Percentiles rank a stretch among this genome's conserved stretches.
Evolutionary conservation across 92 coral and sea anemone genomes (phyloP).

Genomic region (Porites cylindrica): DNA sequence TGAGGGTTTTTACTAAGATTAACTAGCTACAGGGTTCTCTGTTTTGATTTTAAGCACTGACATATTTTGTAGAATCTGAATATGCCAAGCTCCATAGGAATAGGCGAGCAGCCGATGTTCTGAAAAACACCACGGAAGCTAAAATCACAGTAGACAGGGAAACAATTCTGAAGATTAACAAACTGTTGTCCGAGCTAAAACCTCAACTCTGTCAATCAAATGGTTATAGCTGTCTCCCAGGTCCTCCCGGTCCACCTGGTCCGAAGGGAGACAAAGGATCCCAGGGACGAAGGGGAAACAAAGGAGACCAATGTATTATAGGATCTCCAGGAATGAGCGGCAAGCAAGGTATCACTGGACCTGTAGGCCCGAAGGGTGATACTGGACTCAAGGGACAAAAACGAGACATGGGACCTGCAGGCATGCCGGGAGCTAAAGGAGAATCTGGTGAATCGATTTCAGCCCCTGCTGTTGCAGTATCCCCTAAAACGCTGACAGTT

Average conservation of each 20-base stretch:
- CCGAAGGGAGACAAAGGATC: neutral
- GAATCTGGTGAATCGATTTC: conserved; percentile 30
- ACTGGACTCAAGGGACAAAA: neutral
- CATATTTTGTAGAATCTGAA: too few species aligned
- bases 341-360: too few species aligned
- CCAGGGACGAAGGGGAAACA: neutral
- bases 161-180: too few species aligned
- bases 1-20: too few species aligned
- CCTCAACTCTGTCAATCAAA: neutral
- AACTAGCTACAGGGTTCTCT: too few species aligned
- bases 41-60: too few species aligned
- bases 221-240: neutral
- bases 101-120: too few species aligned
- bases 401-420: conserved; percentile 24
- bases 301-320: neutral
- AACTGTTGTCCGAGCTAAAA: neutral
- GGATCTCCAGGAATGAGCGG: neutral
- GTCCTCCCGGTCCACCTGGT: neutral
- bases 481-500: conserved; percentile 29
- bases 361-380: neutral
- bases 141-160: too few species aligned
- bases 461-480: conserved; percentile 26
- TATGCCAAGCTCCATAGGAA: neutral
- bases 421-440: conserved; percentile 38
- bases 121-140: too few species aligned